Conservation (phyloP, 2,797 vertebrate genomes). For the Myotis daubentonii region DNA sequence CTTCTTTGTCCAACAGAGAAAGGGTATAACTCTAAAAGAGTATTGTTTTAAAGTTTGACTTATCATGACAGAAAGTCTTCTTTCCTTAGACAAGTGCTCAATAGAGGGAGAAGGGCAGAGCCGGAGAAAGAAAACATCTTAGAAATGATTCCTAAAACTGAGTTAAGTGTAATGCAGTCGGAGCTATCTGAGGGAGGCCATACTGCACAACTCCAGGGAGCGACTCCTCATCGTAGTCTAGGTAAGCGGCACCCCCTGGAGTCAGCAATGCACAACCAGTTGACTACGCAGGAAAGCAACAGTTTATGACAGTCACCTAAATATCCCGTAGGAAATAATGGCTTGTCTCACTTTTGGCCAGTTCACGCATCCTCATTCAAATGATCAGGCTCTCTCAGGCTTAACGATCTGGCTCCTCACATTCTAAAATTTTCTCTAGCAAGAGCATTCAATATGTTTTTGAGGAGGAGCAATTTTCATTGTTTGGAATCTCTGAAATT, state of each 20-base stretch:
- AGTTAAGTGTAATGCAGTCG: neutral
- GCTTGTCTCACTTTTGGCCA: neutral
- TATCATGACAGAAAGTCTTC: neutral
- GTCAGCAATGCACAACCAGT: neutral
- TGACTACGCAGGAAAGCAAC: neutral
- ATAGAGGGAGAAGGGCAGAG: neutral
- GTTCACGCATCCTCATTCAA: neutral
- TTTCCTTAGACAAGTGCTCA: constrained; percentile 40
- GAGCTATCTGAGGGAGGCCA: neutral
- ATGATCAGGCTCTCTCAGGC: neutral
- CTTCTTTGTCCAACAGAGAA: neutral
- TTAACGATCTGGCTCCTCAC: neutral
- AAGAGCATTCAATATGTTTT: neutral
- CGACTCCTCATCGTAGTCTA: accelerated
- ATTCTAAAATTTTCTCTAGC: neutral
- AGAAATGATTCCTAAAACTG: neutral
- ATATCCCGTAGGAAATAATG: neutral
- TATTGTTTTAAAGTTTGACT: neutral
- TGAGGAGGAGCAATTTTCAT: neutral
- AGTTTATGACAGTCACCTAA: neutral
- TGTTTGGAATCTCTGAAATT: neutral
- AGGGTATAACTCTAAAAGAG: neutral
- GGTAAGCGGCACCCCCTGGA: neutral
- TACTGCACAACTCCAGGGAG: neutral
- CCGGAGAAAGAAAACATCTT: neutral